Conservation (phyloP, 1,140 invertebrate genomes). For the Hermetia illucens region DNA sequence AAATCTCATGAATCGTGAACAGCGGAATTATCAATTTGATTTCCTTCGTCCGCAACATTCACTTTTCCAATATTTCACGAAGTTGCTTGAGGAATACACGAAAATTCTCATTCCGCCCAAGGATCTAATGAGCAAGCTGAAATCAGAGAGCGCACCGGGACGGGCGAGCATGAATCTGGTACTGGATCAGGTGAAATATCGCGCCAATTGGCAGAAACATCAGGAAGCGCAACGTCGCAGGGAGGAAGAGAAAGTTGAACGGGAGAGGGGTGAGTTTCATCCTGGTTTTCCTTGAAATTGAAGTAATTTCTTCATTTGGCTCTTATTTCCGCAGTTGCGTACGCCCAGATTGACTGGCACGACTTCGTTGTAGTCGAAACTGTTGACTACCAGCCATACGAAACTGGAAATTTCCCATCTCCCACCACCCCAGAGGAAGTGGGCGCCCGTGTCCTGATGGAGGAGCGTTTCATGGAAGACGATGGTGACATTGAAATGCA, state of each 20-base stretch:
- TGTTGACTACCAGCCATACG: conserved; percentile 95
- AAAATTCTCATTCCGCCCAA: conserved; percentile 91
- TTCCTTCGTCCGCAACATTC: conserved; percentile 97
- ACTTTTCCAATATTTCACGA: conserved; percentile 97
- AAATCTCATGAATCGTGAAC: conserved; percentile 96
- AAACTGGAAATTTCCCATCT: conserved; percentile 89
- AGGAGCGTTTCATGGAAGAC: conserved; percentile 37
- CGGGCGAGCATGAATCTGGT: conserved; percentile 50
- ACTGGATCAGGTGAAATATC: conserved; percentile 82
- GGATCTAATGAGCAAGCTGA: conserved; percentile 68
- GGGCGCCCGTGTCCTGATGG: conserved; percentile 81
- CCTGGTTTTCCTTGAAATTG: conserved; percentile 66
- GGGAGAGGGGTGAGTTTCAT: conserved; percentile 58
- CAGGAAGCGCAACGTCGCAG: conserved; percentile 81
- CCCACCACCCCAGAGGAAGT: conserved; percentile 96
- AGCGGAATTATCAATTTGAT: conserved; percentile 98
- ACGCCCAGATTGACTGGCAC: conserved; percentile 99
- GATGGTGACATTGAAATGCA: conserved; percentile 54
- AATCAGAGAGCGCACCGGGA: conserved; percentile 49
- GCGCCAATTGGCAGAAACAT: conserved; percentile 92
- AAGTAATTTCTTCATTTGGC: conserved; percentile 43
- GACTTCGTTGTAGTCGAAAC: conserved; percentile 99
- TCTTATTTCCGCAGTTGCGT: conserved; percentile 52
- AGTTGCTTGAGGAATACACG: conserved; percentile 95
- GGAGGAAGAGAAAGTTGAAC: conserved; percentile 89